These are phyloP conservation scores for Athene cunicularia DNA, from an alignment of 2,113 vertebrate species.

Conservation along the genomic window DNA sequence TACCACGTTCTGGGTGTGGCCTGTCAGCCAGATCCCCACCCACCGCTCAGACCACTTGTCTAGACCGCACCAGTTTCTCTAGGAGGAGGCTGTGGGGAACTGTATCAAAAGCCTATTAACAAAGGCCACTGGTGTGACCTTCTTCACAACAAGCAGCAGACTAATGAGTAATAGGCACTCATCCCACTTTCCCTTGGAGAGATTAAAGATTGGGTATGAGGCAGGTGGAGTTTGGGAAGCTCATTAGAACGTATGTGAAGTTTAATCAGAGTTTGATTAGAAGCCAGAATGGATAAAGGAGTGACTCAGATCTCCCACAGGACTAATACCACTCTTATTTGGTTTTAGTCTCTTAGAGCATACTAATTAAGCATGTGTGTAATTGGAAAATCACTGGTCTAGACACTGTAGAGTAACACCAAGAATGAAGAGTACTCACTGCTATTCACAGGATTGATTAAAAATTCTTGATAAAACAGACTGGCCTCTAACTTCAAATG, in stretches of 20 bases:
- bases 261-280: conserved; percentile 48
- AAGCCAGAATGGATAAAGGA: conserved; percentile 12
- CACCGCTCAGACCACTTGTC: too few relatives aligned
- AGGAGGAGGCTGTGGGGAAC: too few relatives aligned
- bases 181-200: not conserved
- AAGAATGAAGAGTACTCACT: not conserved
- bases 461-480: not conserved
- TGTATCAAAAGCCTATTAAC: not conserved
- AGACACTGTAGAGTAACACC: not conserved
- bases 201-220: not conserved
- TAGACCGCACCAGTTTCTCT: too few relatives aligned
- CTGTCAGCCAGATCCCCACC: too few relatives aligned
- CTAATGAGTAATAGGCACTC: not conserved
- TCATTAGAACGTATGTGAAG: not conserved
- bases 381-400: not conserved
- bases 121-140: not conserved
- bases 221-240: conserved; percentile 5
- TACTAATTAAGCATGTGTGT: not conserved
- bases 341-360: not conserved
- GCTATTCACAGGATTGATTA: not conserved
- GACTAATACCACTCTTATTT: not conserved
- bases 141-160: not conserved
- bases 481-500: not conserved
- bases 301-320: not conserved
- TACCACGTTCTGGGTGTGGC: too few relatives aligned